Percentiles rank a stretch among this genome's conserved stretches.
Evolutionary conservation across 2,797 vertebrate genomes (phyloP).

Genomic region (Pipistrellus nathusii): DNA sequence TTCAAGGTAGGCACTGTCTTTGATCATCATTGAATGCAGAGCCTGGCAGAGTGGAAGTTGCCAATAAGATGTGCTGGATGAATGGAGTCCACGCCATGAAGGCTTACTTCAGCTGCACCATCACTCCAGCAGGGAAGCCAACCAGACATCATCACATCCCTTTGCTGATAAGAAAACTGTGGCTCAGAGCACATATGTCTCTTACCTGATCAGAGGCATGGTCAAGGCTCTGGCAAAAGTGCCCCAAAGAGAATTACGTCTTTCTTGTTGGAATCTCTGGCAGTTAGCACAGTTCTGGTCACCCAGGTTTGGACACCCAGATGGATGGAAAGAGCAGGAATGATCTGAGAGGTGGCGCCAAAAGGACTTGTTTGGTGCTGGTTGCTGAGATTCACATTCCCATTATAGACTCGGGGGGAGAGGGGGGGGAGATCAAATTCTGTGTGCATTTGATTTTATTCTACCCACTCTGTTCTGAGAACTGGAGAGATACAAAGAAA

Average conservation of each 20-base stretch:
- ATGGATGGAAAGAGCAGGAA: not conserved
- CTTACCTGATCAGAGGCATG: not conserved
- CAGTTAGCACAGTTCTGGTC: not conserved
- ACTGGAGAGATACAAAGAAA: conserved; percentile 46
- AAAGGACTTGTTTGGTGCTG: not conserved
- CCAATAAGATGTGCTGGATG: not conserved
- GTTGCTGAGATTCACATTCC: not conserved
- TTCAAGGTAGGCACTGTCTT: not conserved
- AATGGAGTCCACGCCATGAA: not conserved
- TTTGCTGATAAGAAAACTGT: not conserved
- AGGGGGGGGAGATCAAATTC: not conserved
- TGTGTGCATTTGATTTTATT: not conserved
- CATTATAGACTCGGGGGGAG: not conserved
- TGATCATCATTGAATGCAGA: not conserved
- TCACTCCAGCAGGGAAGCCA: not conserved
- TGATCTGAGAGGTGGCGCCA: not conserved
- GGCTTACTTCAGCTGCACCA: not conserved
- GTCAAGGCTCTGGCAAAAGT: not conserved
- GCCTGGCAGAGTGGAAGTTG: not conserved
- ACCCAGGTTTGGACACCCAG: not conserved
- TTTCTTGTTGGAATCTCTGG: not conserved
- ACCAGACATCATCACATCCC: not conserved
- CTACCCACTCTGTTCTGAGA: conserved; percentile 49
- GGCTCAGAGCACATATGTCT: not conserved
- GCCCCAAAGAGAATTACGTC: not conserved